phyloP scores from a whole-genome alignment of 2,797 vertebrate species.

The Neosilurus hyrtlii region DNA sequence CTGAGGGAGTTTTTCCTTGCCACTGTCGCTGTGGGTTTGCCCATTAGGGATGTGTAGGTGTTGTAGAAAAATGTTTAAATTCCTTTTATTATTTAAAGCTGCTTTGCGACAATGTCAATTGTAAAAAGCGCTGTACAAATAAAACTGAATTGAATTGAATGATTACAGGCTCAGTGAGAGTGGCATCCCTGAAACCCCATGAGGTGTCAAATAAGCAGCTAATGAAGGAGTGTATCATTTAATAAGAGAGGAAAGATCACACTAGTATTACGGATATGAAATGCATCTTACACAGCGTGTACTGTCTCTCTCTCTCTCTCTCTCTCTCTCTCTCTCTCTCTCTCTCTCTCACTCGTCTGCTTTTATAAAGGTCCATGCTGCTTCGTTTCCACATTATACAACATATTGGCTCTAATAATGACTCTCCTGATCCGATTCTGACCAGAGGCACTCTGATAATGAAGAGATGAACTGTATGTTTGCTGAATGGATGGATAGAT shows the following conservation, averaged over 20 bases:
- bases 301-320: not conserved
- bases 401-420: not conserved
- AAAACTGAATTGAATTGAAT: not conserved
- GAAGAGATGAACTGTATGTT: not conserved
- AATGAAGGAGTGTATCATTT: slow-evolving; percentile 31
- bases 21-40: too few relatives aligned
- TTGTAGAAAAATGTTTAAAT: too few relatives aligned
- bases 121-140: too few relatives aligned
- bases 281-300: slow-evolving; percentile 8
- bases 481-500: not conserved
- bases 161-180: not conserved
- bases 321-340: not conserved
- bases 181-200: not conserved
- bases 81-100: too few relatives aligned
- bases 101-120: too few relatives aligned
- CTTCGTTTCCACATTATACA: not conserved
- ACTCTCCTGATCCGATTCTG: not conserved
- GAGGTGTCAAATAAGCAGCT: slow-evolving; percentile 16
- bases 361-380: not conserved
- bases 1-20: too few relatives aligned
- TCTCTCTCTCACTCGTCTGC: not conserved
- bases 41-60: too few relatives aligned
- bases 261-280: slow-evolving; percentile 38
- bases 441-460: not conserved
- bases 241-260: slow-evolving; percentile 38